Conservation (phyloP, 2,113 vertebrate genomes). For the Oncorhynchus clarkii region DNA sequence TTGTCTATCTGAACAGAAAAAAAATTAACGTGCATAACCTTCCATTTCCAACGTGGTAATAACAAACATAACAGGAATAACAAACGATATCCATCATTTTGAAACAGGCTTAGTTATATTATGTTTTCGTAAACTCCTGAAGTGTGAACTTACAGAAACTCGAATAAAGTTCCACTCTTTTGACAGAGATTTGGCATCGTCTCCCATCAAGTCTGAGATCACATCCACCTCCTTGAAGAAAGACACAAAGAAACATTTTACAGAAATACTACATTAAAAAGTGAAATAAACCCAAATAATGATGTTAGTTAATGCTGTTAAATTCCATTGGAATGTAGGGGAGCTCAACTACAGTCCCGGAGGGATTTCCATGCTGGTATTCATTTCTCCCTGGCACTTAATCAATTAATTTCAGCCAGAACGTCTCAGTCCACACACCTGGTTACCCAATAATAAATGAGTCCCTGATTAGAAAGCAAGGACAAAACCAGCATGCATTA, state of each 20-base stretch:
- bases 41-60: background rate
- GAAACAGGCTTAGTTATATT: background rate
- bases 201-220: conserved; percentile 51
- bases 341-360: too few relatives aligned
- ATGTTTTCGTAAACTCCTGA: background rate
- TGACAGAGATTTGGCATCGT: conserved; percentile 41
- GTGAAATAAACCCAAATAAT: background rate
- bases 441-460: conserved; percentile 33
- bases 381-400: conserved; percentile 40
- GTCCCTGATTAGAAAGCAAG: conserved; percentile 30
- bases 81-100: background rate
- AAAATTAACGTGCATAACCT: background rate
- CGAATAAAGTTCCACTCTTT: conserved; percentile 71
- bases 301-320: background rate
- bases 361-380: conserved; percentile 9
- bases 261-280: background rate
- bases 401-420: conserved; percentile 29
- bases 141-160: conserved; percentile 65
- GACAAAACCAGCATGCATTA: background rate
- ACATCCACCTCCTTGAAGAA: conserved; percentile 66
- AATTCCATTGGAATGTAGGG: background rate
- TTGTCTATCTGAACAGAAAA: background rate
- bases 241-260: conserved; percentile 7
- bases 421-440: conserved; percentile 29
- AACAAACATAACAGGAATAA: background rate